Evolutionary conservation across 2,888 invertebrate genomes (phyloP).

Genomic region (Pemphredon lugubris): DNA sequence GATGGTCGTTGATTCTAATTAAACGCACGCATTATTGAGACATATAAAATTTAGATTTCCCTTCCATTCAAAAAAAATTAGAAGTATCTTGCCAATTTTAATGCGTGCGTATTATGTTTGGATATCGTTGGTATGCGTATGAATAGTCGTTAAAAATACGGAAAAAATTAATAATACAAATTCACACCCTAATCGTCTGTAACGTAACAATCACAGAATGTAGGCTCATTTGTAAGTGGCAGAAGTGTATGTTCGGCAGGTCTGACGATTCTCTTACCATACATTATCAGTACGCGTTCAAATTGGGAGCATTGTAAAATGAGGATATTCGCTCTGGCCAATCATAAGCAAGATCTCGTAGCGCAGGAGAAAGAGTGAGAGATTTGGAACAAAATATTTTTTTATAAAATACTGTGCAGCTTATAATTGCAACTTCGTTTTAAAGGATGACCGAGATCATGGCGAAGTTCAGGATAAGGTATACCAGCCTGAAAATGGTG

Average conservation of each 20-base stretch:
- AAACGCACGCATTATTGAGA: too few species aligned
- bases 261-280: conserved; percentile 91
- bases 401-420: background rate
- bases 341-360: conserved; percentile 89
- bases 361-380: conserved; percentile 92
- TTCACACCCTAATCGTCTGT: background rate
- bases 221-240: conserved; percentile 54
- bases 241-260: conserved; percentile 77
- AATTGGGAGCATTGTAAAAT: conserved; percentile 90
- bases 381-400: background rate
- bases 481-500: conserved; percentile 94
- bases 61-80: background rate
- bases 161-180: too few species aligned
- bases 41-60: too few species aligned
- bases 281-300: conserved; percentile 90
- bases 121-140: too few species aligned
- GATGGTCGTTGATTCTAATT: too few species aligned
- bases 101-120: too few species aligned
- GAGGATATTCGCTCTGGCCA: conserved; percentile 91
- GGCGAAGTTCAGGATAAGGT: conserved; percentile 96
- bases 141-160: too few species aligned
- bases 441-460: conserved; percentile 96
- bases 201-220: conserved; percentile 19
- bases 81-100: background rate
- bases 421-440: too few species aligned